phyloP scores from a whole-genome alignment of 2,113 vertebrate genomes.

The Oriolus oriolus region DNA sequence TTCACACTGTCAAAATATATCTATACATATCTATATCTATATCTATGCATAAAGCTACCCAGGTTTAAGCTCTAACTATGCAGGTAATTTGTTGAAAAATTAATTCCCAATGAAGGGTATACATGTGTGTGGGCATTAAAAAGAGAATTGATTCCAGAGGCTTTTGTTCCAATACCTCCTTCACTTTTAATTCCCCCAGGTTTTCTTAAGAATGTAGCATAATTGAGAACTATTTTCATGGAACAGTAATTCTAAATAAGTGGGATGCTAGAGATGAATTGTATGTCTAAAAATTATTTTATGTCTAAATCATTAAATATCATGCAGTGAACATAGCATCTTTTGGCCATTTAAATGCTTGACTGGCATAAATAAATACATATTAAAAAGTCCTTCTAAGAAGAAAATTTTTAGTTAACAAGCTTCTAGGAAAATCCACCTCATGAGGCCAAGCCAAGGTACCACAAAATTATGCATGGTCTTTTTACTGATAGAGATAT shows the following conservation, averaged over 20 bases:
- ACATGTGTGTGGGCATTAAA: background rate
- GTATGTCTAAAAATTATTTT: background rate
- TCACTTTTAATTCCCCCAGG: background rate
- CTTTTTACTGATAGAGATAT: background rate
- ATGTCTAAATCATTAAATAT: background rate
- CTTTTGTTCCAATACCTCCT: background rate
- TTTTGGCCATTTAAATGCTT: background rate
- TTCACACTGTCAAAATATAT: background rate
- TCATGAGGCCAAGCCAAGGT: background rate
- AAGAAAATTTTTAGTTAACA: background rate
- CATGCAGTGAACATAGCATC: background rate
- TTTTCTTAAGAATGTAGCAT: background rate
- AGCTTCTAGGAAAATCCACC: background rate
- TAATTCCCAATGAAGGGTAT: background rate
- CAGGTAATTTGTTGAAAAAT: background rate
- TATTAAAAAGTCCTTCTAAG: background rate
- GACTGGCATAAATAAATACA: background rate
- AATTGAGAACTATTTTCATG: background rate
- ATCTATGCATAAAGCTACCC: background rate
- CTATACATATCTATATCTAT: background rate
- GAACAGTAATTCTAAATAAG: background rate
- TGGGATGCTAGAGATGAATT: background rate
- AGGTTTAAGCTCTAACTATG: background rate
- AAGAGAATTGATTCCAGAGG: background rate
- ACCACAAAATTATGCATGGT: background rate